Conservation (phyloP, 2,113 vertebrate genomes). For the Xiphorhynchus elegans region DNA sequence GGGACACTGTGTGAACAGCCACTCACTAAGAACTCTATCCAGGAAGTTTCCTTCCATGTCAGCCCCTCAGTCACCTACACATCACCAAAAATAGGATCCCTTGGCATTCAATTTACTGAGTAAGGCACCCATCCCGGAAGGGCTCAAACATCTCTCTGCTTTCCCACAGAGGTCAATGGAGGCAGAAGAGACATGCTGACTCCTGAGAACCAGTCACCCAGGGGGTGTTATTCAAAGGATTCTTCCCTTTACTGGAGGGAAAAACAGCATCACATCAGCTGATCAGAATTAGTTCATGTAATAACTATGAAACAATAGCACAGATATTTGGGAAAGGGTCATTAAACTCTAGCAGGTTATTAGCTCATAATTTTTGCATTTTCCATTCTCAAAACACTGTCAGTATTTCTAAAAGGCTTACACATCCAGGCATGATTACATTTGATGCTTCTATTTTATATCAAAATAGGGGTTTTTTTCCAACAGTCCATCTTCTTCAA, state of each 20-base stretch:
- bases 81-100: not conserved
- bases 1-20: not conserved
- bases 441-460: not conserved
- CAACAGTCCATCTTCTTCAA: not conserved
- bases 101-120: not conserved
- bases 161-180: not conserved
- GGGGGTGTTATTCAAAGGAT: not conserved
- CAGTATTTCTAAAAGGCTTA: not conserved
- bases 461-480: not conserved
- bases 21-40: not conserved
- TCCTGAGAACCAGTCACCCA: not conserved
- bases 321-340: not conserved
- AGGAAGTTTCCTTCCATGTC: not conserved
- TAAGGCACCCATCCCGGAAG: not conserved
- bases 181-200: not conserved
- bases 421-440: not conserved
- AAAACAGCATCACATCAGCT: conserved; percentile 3
- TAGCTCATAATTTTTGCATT: not conserved
- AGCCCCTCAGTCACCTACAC: not conserved
- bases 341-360: not conserved
- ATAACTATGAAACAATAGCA: not conserved
- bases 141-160: not conserved
- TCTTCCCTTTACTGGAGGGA: conserved; percentile 5
- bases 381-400: not conserved
- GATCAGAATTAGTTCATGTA: not conserved